A percentile compares a stretch with the other conserved stretches of the same genome.
phyloP scores from a whole-genome alignment of 2,888 invertebrate genomes.

The Hypena proboscidalis region DNA sequence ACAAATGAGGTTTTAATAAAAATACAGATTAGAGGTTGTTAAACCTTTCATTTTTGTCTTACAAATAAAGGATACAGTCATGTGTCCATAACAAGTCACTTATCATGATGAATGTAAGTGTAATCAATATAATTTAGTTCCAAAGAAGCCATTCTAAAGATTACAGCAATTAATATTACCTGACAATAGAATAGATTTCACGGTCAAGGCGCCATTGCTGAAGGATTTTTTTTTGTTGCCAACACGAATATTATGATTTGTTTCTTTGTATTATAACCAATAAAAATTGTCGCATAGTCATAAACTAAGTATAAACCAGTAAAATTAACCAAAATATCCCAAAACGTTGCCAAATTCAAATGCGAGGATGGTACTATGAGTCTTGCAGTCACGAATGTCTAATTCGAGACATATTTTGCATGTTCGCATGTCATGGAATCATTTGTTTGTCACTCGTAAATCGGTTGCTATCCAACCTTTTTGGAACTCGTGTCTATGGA shows the following conservation, averaged over 20 bases:
- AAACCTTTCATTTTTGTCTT: no score
- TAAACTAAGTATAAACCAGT: conserved; percentile 32
- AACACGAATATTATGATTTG: not conserved
- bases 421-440: conserved; percentile 30
- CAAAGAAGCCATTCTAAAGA: conserved; percentile 27
- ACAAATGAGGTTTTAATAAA: no score
- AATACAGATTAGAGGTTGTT: no score
- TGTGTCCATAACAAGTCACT: conserved; percentile 7
- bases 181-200: conserved; percentile 27
- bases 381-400: conserved; percentile 36
- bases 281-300: not conserved
- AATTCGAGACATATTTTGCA: conserved; percentile 22
- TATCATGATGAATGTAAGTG: conserved; percentile 20
- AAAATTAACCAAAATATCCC: conserved; percentile 21
- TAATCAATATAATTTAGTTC: conserved; percentile 27
- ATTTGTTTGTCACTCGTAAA: conserved; percentile 14
- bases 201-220: conserved; percentile 29
- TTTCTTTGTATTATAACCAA: no score
- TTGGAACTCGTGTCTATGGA: not conserved
- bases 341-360: conserved; percentile 26
- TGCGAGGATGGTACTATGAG: conserved; percentile 19
- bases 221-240: conserved; percentile 9
- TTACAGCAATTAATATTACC: conserved; percentile 30
- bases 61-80: no score
- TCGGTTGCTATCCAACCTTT: conserved; percentile 1